Evolutionary conservation across 2,113 vertebrate species (phyloP).

Genomic region (Stigmatopora nigra): DNA sequence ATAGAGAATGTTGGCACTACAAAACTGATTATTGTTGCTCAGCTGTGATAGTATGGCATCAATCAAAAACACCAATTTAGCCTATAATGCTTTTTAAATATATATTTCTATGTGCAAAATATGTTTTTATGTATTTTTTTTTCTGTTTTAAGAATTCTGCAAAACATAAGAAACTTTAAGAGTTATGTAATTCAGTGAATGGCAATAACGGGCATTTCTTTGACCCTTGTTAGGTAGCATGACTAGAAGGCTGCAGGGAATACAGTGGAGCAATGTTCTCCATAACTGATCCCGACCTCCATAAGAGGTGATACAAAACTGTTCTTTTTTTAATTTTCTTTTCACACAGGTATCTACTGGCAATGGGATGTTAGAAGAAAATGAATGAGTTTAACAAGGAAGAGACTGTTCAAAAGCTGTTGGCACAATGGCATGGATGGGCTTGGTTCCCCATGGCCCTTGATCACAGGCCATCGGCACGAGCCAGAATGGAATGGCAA

Average conservation of each 20-base stretch:
- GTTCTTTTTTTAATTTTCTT: conserved; percentile 9
- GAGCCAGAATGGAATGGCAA: conserved; percentile 38
- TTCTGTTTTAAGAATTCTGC: no score
- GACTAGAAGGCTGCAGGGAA: neutral
- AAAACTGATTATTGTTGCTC: no score
- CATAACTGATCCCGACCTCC: conserved; percentile 26
- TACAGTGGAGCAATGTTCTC: conserved; percentile 33
- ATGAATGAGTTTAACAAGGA: conserved; percentile 34
- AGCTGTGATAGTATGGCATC: no score
- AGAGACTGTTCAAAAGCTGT: conserved; percentile 29
- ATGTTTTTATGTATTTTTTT: no score
- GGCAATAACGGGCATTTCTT: neutral
- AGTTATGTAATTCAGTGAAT: neutral
- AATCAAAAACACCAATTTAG: no score
- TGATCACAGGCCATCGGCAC: conserved; percentile 48
- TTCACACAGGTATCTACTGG: neutral
- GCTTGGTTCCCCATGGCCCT: conserved; percentile 22
- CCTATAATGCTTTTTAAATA: no score
- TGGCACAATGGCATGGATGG: conserved; percentile 44
- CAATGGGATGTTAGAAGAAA: conserved; percentile 34
- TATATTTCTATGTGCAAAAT: no score
- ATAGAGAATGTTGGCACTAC: no score
- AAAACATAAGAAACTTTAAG: neutral
- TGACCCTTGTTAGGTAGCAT: neutral
- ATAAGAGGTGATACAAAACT: conserved; percentile 22